These are phyloP conservation scores for Sebastes itinus DNA, from an alignment of 2,797 vertebrate genomes.

Conservation along the genomic window DNA sequence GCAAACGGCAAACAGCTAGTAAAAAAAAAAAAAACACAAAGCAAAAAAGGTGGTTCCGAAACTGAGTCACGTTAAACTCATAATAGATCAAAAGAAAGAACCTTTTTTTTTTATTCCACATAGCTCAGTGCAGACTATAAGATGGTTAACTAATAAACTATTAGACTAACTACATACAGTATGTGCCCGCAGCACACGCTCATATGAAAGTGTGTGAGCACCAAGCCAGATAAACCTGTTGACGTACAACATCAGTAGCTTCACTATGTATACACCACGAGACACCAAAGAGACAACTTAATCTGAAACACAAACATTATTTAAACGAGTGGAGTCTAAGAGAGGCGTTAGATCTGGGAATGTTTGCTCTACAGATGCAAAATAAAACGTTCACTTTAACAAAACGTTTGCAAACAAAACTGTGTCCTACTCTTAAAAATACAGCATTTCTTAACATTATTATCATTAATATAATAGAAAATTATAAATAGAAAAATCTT, in stretches of 20 bases:
- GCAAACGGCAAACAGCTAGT: constrained; percentile 55
- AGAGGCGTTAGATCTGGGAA: neutral
- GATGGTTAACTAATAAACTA: constrained; percentile 14
- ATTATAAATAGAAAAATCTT: neutral
- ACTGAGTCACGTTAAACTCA: constrained; percentile 44
- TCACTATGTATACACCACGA: neutral
- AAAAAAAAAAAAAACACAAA: constrained; percentile 4
- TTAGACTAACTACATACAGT: neutral
- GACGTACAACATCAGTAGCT: constrained; percentile 23
- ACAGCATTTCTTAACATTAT: neutral
- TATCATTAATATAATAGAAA: neutral
- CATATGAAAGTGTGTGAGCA: neutral
- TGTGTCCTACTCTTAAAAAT: neutral
- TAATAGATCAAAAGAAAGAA: constrained; percentile 37
- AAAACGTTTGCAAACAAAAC: neutral
- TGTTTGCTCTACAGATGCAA: neutral
- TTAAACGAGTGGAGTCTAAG: neutral
- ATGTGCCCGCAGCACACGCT: neutral
- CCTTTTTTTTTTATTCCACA: neutral
- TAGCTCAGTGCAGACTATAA: neutral
- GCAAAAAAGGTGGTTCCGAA: constrained; percentile 28
- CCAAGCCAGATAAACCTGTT: constrained; percentile 37
- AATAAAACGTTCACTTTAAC: neutral
- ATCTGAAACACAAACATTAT: constrained; percentile 9
- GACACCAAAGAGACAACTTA: constrained; percentile 1